Evolutionary conservation across 2,888 invertebrate species (phyloP).

Genomic region (Megastigmus dorsalis): DNA sequence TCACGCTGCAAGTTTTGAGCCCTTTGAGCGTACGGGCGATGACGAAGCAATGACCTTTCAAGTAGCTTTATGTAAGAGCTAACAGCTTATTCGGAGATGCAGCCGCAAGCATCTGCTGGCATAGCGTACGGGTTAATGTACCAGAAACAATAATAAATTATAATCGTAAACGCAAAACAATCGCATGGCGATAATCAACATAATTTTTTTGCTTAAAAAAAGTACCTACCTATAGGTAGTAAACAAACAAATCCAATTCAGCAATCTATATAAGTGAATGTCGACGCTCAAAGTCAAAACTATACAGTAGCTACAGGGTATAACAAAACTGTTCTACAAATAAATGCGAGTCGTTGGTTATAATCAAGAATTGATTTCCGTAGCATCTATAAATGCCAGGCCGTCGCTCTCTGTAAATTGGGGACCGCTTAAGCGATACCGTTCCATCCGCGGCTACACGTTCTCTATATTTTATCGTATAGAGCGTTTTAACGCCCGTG

Average conservation of each 20-base stretch:
- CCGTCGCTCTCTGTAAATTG: no score
- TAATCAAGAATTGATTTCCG: no score
- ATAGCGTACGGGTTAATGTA: no score
- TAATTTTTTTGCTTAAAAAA: no score
- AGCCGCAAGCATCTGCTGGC: neutral
- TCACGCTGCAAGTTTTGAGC: neutral
- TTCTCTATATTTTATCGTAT: conserved; percentile 26
- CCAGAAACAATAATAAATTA: conserved; percentile 39
- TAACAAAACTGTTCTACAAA: no score
- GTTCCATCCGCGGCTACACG: neutral
- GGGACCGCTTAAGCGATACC: conserved; percentile 8
- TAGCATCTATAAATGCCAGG: no score
- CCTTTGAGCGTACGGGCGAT: neutral
- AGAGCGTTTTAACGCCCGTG: conserved; percentile 6
- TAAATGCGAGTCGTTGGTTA: no score
- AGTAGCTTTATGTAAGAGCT: conserved; percentile 9
- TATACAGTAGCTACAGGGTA: no score
- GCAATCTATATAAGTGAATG: no score
- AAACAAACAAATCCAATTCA: no score
- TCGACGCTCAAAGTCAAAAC: no score
- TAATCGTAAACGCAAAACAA: conserved; percentile 32
- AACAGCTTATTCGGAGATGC: neutral
- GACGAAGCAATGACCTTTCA: neutral
- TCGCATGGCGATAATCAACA: conserved; percentile 8
- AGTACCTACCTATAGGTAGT: no score